Conservation (phyloP, 37 sponge, comb jelly and placozoan genomes). For the Axinella damicornis region DNA sequence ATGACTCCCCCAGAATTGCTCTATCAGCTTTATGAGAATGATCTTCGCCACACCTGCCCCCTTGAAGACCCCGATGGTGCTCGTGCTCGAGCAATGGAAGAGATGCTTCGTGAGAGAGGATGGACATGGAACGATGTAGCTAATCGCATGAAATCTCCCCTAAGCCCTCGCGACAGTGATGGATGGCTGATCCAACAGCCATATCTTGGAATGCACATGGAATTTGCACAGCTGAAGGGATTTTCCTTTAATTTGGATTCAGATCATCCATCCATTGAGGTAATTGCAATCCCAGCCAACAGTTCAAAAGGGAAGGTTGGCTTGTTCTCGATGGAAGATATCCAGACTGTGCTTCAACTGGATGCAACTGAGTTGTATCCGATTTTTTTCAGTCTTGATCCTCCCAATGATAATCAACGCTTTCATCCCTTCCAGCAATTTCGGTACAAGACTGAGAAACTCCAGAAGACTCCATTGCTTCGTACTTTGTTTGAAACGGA, state of each 20-base stretch:
- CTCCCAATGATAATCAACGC: conserved; percentile 45
- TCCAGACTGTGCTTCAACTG: conserved; percentile 51
- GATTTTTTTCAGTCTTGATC: conserved; percentile 71
- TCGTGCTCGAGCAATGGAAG: conserved; percentile 43
- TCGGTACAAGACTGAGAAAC: conserved; percentile 38
- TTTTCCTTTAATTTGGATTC: conserved; percentile 41
- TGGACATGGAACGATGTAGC: conserved; percentile 64
- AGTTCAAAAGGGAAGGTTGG: conserved; percentile 17
- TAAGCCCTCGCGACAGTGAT: conserved; percentile 42
- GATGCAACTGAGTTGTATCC: conserved; percentile 11
- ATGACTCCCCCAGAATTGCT: conserved; percentile 41
- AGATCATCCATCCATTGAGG: conserved; percentile 33
- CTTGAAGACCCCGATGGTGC: conserved; percentile 36
- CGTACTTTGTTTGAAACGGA: conserved; percentile 77
- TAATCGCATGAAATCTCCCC: conserved; percentile 48
- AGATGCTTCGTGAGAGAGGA: conserved; percentile 48
- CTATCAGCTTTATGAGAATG: conserved; percentile 84
- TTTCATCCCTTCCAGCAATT: conserved; percentile 82
- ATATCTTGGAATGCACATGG: conserved; percentile 7
- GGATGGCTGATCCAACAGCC: conserved; percentile 73
- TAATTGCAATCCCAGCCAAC: conserved; percentile 40
- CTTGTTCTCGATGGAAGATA: conserved; percentile 53
- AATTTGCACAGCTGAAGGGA: conserved; percentile 56
- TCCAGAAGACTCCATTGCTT: conserved; percentile 41
- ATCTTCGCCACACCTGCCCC: conserved; percentile 25